Conservation (phyloP, 2,888 invertebrate genomes). For the Orthonevra nobilis region DNA sequence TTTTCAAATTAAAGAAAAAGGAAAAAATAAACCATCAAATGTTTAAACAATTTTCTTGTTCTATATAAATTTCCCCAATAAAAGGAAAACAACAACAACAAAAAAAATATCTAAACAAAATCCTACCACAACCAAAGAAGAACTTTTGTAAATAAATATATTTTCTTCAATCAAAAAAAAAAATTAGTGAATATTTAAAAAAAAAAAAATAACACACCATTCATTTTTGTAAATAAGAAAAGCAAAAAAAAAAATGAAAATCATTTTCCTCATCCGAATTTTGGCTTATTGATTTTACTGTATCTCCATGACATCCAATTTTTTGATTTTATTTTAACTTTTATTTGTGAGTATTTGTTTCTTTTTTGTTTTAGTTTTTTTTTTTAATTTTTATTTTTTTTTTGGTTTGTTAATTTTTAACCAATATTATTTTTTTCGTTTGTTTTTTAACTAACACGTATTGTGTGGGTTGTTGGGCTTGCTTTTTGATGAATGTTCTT, state of each 20-base stretch:
- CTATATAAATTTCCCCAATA: constrained; percentile 22
- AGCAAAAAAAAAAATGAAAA: constrained; percentile 17
- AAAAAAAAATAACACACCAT: constrained; percentile 5
- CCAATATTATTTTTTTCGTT: constrained; percentile 12
- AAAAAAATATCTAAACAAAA: constrained; percentile 28
- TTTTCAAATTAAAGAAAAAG: constrained; percentile 54
- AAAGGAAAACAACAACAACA: constrained; percentile 9
- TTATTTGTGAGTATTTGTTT: constrained; percentile 66
- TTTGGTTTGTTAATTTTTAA: too few species aligned
- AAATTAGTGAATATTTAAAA: constrained; percentile 23
- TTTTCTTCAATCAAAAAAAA: constrained; percentile 52
- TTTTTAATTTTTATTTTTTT: constrained; percentile 27
- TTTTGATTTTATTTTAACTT: constrained; percentile 41
- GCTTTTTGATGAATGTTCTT: too few species aligned
- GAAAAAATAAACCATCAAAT: constrained; percentile 70
- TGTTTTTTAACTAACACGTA: constrained; percentile 9
- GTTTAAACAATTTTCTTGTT: constrained; percentile 65
- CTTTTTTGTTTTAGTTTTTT: constrained; percentile 9
- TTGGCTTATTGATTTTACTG: constrained; percentile 34
- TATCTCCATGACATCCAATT: constrained; percentile 42
- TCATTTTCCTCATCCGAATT: constrained; percentile 19
- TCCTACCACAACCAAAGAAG: constrained; percentile 68
- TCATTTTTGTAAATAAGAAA: constrained; percentile 58
- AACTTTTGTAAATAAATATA: constrained; percentile 69
- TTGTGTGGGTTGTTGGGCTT: constrained; percentile 3